A percentile compares a stretch with the other conserved stretches of the same genome.
These are phyloP conservation scores for Dufourea novaeangliae DNA, from an alignment of 1,140 invertebrate species.

Conservation along the genomic window DNA sequence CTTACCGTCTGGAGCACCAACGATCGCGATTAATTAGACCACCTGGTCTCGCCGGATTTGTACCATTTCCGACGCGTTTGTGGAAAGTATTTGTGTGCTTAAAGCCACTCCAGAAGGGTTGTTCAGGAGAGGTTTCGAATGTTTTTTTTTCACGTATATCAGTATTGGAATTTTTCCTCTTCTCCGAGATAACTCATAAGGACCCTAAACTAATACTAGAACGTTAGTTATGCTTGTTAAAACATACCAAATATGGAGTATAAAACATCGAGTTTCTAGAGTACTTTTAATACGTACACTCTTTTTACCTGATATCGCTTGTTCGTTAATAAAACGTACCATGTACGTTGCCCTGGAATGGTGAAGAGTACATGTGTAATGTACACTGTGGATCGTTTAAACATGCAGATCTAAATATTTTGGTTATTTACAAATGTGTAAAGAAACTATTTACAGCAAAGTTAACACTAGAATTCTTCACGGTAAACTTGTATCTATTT, in stretches of 20 bases:
- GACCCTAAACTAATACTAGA: too few relatives aligned
- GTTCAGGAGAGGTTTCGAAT: not conserved
- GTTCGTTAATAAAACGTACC: not conserved
- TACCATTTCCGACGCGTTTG: not conserved
- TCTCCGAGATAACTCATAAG: not conserved
- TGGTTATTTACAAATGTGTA: too few relatives aligned
- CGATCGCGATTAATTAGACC: constrained; percentile 56
- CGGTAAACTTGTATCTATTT: too few relatives aligned
- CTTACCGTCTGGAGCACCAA: constrained; percentile 2
- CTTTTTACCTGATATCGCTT: not conserved
- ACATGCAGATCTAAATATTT: too few relatives aligned
- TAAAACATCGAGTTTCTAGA: not conserved
- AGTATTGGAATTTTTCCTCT: not conserved
- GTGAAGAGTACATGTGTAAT: too few relatives aligned
- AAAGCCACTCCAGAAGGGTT: not conserved
- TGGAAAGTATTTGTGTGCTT: not conserved
- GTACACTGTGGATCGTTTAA: too few relatives aligned
- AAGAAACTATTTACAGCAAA: too few relatives aligned
- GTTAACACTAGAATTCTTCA: too few relatives aligned
- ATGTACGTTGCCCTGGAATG: not conserved
- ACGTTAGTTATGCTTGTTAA: constrained; percentile 1
- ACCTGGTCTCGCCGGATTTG: constrained; percentile 4
- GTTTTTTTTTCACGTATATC: not conserved
- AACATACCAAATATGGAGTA: constrained; percentile 1
- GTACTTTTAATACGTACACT: not conserved